These are phyloP conservation scores for Pygathrix nemaeus DNA, from an alignment of 2,113 vertebrate genomes.

Conservation along the genomic window DNA sequence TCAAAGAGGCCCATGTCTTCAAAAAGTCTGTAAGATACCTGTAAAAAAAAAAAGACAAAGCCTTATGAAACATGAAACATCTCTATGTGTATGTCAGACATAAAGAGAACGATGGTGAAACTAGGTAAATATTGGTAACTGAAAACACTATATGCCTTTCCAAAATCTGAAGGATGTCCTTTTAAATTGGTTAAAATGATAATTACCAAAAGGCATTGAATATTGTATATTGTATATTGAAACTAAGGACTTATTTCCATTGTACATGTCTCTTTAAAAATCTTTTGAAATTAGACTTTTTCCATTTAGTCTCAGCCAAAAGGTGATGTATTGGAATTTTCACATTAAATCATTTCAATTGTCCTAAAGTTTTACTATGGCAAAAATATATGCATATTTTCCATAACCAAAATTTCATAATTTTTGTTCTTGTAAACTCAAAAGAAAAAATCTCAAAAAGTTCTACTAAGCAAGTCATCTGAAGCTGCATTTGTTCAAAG, in stretches of 20 bases:
- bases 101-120: neutral
- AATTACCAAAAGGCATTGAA: neutral
- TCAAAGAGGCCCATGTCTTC: conserved; percentile 97
- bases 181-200: conserved; percentile 49
- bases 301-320: conserved; percentile 51
- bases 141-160: neutral
- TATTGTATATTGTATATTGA: neutral
- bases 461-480: conserved; percentile 23
- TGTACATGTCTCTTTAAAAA: conserved; percentile 21
- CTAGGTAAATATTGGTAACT: neutral
- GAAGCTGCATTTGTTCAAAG: neutral
- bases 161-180: conserved; percentile 25
- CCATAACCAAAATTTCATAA: conserved; percentile 9
- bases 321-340: conserved; percentile 65
- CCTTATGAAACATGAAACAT: conserved; percentile 23
- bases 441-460: neutral
- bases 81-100: neutral
- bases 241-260: neutral
- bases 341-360: conserved; percentile 65
- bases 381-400: neutral
- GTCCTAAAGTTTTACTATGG: neutral
- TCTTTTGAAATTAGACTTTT: conserved; percentile 46
- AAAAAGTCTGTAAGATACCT: conserved; percentile 98
- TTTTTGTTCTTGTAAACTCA: conserved; percentile 33
- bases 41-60: conserved; percentile 1